Percentiles rank a stretch among this genome's conserved stretches.
Evolutionary conservation across 2,888 invertebrate species (phyloP).

Genomic region (Acrobasis repandana): DNA sequence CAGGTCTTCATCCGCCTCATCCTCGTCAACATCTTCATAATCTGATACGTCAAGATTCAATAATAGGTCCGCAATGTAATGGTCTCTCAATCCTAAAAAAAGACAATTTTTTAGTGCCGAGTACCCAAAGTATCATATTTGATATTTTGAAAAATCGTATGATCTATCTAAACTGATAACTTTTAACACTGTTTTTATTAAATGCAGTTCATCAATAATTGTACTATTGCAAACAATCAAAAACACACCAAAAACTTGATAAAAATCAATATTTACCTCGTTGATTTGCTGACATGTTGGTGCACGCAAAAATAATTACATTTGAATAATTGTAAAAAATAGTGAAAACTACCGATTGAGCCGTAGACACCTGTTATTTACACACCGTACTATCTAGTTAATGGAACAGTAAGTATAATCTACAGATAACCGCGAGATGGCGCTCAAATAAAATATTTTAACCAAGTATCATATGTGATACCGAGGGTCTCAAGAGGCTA

Average conservation of each 20-base stretch:
- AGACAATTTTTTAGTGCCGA: too few relatives aligned
- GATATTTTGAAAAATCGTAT: neutral
- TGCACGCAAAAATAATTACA: too few relatives aligned
- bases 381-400: neutral
- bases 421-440: neutral
- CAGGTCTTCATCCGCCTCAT: conserved; percentile 18
- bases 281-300: too few relatives aligned
- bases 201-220: neutral
- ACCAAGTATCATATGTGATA: conserved; percentile 4
- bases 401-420: neutral
- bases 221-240: too few relatives aligned
- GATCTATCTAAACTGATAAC: conserved; percentile 1
- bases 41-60: conserved; percentile 9
- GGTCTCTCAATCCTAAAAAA: too few relatives aligned
- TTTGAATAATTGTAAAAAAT: too few relatives aligned
- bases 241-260: too few relatives aligned
- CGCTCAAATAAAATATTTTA: neutral
- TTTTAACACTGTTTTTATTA: neutral
- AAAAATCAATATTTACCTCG: too few relatives aligned
- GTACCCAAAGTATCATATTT: neutral
- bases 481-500: conserved; percentile 6
- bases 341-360: too few relatives aligned
- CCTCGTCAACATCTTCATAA: conserved; percentile 16
- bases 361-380: neutral
- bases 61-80: conserved; percentile 4